phyloP scores from a whole-genome alignment of 2,113 vertebrate genomes.

The Cathartes aura region DNA sequence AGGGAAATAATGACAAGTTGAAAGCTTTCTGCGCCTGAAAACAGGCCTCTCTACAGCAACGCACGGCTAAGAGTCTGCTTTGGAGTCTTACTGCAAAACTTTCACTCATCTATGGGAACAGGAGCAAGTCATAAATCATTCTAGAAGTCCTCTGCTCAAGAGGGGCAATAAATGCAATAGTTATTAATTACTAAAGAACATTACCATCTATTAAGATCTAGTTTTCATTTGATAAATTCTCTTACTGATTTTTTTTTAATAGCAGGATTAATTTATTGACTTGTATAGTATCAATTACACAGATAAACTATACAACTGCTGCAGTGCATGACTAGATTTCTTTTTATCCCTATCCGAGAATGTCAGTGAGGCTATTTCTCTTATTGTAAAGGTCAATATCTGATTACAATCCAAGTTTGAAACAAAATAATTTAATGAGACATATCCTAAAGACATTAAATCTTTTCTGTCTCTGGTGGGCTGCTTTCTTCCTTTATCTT shows the following conservation, averaged over 20 bases:
- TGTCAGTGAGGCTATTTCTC: neutral
- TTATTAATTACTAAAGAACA: neutral
- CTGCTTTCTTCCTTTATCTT: neutral
- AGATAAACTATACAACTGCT: neutral
- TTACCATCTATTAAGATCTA: neutral
- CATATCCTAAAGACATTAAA: neutral
- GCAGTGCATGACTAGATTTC: neutral
- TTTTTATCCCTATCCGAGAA: neutral
- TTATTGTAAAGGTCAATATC: conserved; percentile 30
- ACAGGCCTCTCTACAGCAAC: neutral
- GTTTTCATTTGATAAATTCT: neutral
- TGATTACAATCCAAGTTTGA: conserved; percentile 19
- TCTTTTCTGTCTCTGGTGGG: neutral
- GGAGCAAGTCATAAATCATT: neutral
- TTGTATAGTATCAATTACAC: neutral
- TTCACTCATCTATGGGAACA: neutral
- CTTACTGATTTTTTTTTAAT: neutral
- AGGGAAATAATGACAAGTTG: neutral
- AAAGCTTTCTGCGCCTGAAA: neutral
- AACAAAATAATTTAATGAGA: conserved; percentile 33
- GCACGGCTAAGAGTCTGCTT: neutral
- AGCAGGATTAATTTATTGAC: neutral
- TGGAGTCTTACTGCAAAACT: neutral
- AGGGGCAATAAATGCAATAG: neutral
- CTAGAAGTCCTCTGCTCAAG: neutral